A percentile compares a stretch with the other conserved stretches of the same genome.
Evolutionary conservation across 2,888 invertebrate species (phyloP).

Genomic region (Ypsolopha scabrella): DNA sequence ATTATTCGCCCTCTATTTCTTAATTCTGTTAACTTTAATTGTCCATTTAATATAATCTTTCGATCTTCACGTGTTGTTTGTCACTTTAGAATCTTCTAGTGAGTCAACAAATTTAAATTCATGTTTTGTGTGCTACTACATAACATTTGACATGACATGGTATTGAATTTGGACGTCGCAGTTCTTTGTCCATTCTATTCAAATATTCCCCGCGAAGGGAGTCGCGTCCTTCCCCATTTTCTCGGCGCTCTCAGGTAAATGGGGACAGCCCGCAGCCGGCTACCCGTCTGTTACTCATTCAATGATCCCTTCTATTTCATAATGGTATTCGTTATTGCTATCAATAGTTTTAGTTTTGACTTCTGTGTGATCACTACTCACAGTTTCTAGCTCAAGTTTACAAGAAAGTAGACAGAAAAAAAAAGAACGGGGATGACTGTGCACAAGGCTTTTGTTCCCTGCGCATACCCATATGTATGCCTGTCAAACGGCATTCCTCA

Average conservation of each 20-base stretch:
- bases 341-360: neutral
- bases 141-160: neutral
- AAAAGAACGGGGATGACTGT: slow-evolving; percentile 53
- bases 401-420: slow-evolving; percentile 48
- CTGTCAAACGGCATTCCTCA: slow-evolving; percentile 67
- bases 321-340: neutral
- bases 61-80: neutral
- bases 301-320: neutral
- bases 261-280: slow-evolving; percentile 24
- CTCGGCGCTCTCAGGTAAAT: slow-evolving; percentile 47
- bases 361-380: neutral
- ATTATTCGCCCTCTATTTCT: neutral
- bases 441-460: slow-evolving; percentile 66
- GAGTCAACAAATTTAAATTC: neutral
- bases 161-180: neutral
- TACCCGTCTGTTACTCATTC: slow-evolving; percentile 36
- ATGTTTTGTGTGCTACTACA: neutral
- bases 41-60: neutral
- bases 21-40: neutral
- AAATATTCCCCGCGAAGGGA: slow-evolving; percentile 48
- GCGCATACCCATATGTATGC: slow-evolving; percentile 55
- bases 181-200: slow-evolving; percentile 43
- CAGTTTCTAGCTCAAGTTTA: slow-evolving; percentile 11
- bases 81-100: neutral
- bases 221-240: slow-evolving; percentile 40